phyloP scores from a whole-genome alignment of 2,113 vertebrate genomes.

The Herpetotheres cachinnans region DNA sequence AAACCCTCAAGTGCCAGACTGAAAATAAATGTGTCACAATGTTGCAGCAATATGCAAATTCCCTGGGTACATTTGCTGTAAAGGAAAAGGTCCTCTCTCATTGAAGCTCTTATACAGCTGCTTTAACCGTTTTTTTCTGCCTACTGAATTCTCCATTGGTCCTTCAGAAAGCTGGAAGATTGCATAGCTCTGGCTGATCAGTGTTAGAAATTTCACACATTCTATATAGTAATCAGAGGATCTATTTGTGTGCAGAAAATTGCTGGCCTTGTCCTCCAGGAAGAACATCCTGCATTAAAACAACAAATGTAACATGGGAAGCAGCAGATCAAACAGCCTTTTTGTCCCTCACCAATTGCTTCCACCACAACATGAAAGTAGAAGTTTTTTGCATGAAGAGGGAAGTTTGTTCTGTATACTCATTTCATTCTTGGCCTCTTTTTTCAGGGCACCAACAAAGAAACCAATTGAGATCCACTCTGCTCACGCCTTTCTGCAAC shows the following conservation, averaged over 20 bases:
- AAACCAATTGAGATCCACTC: neutral
- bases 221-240: neutral
- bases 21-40: conserved; percentile 72
- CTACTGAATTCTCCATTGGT: neutral
- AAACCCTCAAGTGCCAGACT: conserved; percentile 57
- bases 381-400: neutral
- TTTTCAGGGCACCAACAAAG: neutral
- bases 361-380: neutral
- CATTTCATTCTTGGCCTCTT: neutral
- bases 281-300: conserved; percentile 3
- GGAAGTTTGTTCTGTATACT: neutral
- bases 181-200: neutral
- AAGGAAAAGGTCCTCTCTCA: neutral
- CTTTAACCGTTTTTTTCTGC: neutral
- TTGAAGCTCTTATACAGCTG: neutral
- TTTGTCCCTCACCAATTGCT: neutral
- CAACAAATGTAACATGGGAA: neutral
- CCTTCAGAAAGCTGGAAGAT: neutral
- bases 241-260: neutral
- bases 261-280: neutral
- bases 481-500: neutral
- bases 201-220: neutral
- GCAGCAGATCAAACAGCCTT: neutral
- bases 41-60: conserved; percentile 64
- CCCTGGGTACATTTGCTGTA: neutral